These are phyloP conservation scores for silkworm (Bombyx mori) DNA, from an alignment of 1,140 invertebrate species.

Conservation along the genomic window DNA sequence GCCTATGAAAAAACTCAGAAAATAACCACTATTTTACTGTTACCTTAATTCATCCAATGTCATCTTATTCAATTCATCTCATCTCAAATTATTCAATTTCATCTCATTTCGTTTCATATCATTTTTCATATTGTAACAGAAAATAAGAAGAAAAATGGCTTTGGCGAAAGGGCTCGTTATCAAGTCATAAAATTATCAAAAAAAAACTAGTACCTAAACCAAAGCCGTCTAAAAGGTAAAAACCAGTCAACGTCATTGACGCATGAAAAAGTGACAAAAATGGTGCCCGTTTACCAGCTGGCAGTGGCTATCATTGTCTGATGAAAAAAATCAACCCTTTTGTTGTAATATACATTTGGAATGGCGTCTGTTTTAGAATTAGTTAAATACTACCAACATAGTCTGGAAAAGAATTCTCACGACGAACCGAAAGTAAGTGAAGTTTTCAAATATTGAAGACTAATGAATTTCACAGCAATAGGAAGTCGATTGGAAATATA, in stretches of 20 bases:
- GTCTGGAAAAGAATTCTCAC: constrained; percentile 74
- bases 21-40: too few species aligned
- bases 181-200: not conserved
- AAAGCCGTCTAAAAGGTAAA: not conserved
- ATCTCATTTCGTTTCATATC: too few species aligned
- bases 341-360: constrained; percentile 30
- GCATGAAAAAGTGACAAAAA: constrained; percentile 41
- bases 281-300: constrained; percentile 67
- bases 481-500: too few species aligned
- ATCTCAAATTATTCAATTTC: too few species aligned
- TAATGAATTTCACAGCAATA: too few species aligned
- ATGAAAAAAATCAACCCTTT: constrained; percentile 35
- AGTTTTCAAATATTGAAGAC: too few species aligned
- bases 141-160: too few species aligned
- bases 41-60: too few species aligned
- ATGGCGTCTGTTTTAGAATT: constrained; percentile 65
- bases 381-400: constrained; percentile 75
- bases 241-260: not conserved
- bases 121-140: too few species aligned
- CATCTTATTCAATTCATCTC: too few species aligned
- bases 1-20: too few species aligned
- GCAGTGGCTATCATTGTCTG: constrained; percentile 57
- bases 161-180: too few species aligned
- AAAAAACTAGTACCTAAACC: not conserved
- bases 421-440: constrained; percentile 74